Conservation (phyloP, 2,797 vertebrate genomes). For the Poecilia wingei region DNA sequence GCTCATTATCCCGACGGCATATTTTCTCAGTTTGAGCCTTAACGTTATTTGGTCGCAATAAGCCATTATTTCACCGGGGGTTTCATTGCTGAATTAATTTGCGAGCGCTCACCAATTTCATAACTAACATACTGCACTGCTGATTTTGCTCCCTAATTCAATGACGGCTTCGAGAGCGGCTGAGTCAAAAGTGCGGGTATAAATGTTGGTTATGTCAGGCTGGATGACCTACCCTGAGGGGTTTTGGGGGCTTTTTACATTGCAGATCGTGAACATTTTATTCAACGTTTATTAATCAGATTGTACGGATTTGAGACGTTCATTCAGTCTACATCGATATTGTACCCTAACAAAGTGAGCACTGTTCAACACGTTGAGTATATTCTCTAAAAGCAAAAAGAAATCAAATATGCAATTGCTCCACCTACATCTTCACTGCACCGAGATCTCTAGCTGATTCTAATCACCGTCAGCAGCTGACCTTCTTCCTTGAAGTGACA, state of each 20-base stretch:
- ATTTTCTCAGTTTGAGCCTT: constrained; percentile 59
- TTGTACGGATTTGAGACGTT: constrained; percentile 34
- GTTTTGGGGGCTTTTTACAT: neutral
- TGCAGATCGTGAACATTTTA: constrained; percentile 29
- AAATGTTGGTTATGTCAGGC: constrained; percentile 4
- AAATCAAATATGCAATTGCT: constrained; percentile 10
- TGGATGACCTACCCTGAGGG: constrained; percentile 14
- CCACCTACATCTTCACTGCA: constrained; percentile 14
- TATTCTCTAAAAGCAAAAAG: neutral
- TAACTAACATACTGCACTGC: constrained; percentile 34
- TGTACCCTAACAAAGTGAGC: constrained; percentile 29
- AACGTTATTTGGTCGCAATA: constrained; percentile 47
- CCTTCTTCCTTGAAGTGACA: constrained; percentile 61
- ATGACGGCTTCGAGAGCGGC: constrained; percentile 16
- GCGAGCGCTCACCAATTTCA: constrained; percentile 35
- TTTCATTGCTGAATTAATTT: constrained; percentile 53
- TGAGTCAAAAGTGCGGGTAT: constrained; percentile 6
- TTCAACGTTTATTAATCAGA: constrained; percentile 28
- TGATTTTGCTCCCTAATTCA: constrained; percentile 45
- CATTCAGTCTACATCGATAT: constrained; percentile 48
- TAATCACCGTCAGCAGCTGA: constrained; percentile 57
- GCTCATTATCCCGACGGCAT: constrained; percentile 60
- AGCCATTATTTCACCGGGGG: constrained; percentile 54
- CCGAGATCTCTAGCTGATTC: constrained; percentile 37
- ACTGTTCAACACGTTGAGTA: neutral